Base-by-base conservation (phyloP, 2,888 invertebrate species). In the Philopedon plagiatum region DNA sequence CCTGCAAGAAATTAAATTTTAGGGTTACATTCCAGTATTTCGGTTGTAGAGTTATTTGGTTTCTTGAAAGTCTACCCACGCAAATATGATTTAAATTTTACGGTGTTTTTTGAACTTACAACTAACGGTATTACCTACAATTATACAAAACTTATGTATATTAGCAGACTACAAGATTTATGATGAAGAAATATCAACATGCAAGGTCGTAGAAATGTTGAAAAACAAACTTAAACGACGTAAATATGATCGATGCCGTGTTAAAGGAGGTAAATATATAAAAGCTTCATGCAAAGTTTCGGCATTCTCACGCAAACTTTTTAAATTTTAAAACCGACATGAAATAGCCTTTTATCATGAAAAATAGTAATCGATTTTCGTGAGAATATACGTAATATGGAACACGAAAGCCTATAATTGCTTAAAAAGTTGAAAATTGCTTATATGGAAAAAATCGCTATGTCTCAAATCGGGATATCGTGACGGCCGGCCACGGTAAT, bases 1-100 rank as follows among this genome's bases (percentile, higher is more conserved):
- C 93, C 92, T 93, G 85, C 56, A 82, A 83, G n/a, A 72, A 67
- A 67, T 23, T 0, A 51, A 26, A 23, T 49, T 51, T n/a, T 3
- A 13, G 5, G 13, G 49, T 26, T 26, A 23, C 7, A 13, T 26
- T 26, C 13, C 18, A 18, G 5, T 18, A 41, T 26, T 5, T 26
- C 26, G 26, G n/a, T n/a, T n/a, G n/a, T n/a, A n/a, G n/a, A n/a
- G n/a, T n/a, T n/a, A n/a, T n/a, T n/a, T n/a, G n/a, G n/a, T n/a
- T n/a, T n/a, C n/a, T n/a, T n/a, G n/a, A n/a, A n/a, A n/a, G n/a
- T n/a, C n/a, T n/a, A n/a, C n/a, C n/a, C n/a, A n/a, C n/a, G n/a
- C n/a, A n/a, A n/a, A n/a, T n/a, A n/a, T n/a, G n/a, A n/a, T n/a
- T n/a, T n/a, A n/a, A n/a, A n/a, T n/a, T n/a, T n/a, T n/a, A n/a